Conservation (phyloP, 2,888 invertebrate species). For the Drymonia ruficornis region DNA sequence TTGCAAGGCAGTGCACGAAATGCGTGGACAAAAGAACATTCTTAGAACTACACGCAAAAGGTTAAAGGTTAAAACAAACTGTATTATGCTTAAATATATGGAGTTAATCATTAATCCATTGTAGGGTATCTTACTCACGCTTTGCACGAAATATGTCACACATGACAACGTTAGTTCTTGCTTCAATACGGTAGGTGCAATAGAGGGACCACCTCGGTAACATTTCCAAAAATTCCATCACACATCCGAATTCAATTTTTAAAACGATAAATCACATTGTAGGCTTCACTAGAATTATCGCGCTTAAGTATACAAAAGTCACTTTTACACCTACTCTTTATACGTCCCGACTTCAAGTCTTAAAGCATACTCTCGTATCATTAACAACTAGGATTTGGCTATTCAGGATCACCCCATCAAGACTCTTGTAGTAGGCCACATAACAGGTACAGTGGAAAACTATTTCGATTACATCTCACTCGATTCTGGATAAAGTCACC, state of each 20-base stretch:
- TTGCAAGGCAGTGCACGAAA: conserved; percentile 66
- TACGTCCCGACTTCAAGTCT: conserved; percentile 36
- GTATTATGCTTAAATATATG: conserved; percentile 31
- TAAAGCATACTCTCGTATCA: conserved; percentile 45
- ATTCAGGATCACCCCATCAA: conserved; percentile 51
- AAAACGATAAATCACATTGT: conserved; percentile 71
- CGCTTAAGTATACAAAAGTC: conserved; percentile 49
- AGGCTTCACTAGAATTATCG: conserved; percentile 62
- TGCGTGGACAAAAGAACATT: conserved; percentile 45
- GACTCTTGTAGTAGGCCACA: conserved; percentile 58
- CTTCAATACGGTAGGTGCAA: too few species aligned
- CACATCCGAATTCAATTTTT: conserved; percentile 56
- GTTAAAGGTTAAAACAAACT: conserved; percentile 44
- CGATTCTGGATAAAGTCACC: conserved; percentile 37
- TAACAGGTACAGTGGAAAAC: conserved; percentile 48
- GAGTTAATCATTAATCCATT: background rate
- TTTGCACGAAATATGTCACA: background rate
- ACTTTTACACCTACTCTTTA: conserved; percentile 33
- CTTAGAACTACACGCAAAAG: conserved; percentile 53
- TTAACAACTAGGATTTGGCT: conserved; percentile 61
- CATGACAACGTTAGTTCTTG: too few species aligned
- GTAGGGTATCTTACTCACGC: background rate
- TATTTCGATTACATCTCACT: conserved; percentile 47
- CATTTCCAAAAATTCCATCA: conserved; percentile 61
- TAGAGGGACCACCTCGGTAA: conserved; percentile 31